phyloP scores from a whole-genome alignment of 2,888 invertebrate genomes.

The Spodoptera picta region DNA sequence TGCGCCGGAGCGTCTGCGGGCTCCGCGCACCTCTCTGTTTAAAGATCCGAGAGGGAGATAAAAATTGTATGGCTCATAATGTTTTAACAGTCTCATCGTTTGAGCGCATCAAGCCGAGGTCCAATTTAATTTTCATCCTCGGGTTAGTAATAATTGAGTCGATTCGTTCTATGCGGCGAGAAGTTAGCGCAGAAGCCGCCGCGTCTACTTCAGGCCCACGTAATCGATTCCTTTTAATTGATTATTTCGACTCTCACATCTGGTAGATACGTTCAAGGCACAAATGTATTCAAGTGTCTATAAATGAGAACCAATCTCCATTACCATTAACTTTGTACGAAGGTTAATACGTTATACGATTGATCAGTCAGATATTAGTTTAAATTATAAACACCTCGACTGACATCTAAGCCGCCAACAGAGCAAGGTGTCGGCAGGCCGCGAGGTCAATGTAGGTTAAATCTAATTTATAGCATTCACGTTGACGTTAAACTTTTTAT shows the following conservation, averaged over 20 bases:
- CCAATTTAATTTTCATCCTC: conserved; percentile 83
- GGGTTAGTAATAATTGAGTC: conserved; percentile 82
- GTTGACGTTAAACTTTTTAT: conserved; percentile 13
- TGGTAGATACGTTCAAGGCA: conserved; percentile 45
- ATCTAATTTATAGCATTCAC: conserved; percentile 8
- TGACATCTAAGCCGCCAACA: conserved; percentile 2
- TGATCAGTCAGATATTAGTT: conserved; percentile 32
- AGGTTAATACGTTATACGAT: conserved; percentile 30
- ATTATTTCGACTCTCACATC: conserved; percentile 73
- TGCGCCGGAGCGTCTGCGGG: conserved; percentile 85
- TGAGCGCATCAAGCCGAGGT: conserved; percentile 61
- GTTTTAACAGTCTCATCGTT: conserved; percentile 83
- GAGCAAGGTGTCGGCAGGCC: conserved; percentile 2
- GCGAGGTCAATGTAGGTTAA: conserved; percentile 10
- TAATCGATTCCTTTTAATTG: conserved; percentile 82
- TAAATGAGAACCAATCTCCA: conserved; percentile 55
- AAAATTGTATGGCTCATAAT: conserved; percentile 86
- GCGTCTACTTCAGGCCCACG: conserved; percentile 62
- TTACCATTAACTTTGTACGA: conserved; percentile 40
- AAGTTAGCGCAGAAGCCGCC: conserved; percentile 71
- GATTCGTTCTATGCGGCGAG: conserved; percentile 83
- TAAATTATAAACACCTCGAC: conserved; percentile 31
- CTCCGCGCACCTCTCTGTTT: conserved; percentile 74
- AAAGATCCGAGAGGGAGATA: conserved; percentile 83
- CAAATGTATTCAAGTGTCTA: conserved; percentile 44